Evolutionary conservation across 2,797 vertebrate genomes (phyloP).

Genomic region (Phoebastria nigripes): DNA sequence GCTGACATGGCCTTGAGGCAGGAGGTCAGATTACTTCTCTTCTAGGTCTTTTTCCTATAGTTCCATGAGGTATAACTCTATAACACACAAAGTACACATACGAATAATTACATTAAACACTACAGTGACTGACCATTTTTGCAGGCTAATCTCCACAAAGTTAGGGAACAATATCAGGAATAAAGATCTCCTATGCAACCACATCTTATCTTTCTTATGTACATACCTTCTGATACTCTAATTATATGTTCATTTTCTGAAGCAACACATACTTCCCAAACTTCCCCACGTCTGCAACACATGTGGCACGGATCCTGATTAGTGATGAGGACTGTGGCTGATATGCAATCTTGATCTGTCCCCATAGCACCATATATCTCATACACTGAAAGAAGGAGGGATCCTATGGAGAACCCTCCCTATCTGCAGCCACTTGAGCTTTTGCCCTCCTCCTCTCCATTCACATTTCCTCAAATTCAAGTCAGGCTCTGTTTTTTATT

Average conservation of each 20-base stretch:
- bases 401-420: neutral
- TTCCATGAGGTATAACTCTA: neutral
- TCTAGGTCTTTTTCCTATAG: neutral
- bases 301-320: neutral
- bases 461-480: neutral
- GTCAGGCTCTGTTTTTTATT: neutral
- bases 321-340: neutral
- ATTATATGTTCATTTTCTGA: constrained; percentile 20
- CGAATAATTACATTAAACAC: neutral
- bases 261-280: constrained; percentile 25
- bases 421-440: neutral
- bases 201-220: neutral
- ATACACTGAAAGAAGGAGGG: constrained; percentile 21
- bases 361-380: neutral
- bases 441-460: constrained; percentile 15
- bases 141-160: neutral
- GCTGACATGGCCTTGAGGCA: neutral
- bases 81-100: neutral
- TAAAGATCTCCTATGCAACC: neutral
- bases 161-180: neutral
- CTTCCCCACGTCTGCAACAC: neutral
- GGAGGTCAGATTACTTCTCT: neutral
- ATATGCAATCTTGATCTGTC: neutral
- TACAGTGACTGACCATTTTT: neutral
- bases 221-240: constrained; percentile 36